phyloP scores from a whole-genome alignment of 1,140 invertebrate genomes.

The Thaumatotibia leucotreta region DNA sequence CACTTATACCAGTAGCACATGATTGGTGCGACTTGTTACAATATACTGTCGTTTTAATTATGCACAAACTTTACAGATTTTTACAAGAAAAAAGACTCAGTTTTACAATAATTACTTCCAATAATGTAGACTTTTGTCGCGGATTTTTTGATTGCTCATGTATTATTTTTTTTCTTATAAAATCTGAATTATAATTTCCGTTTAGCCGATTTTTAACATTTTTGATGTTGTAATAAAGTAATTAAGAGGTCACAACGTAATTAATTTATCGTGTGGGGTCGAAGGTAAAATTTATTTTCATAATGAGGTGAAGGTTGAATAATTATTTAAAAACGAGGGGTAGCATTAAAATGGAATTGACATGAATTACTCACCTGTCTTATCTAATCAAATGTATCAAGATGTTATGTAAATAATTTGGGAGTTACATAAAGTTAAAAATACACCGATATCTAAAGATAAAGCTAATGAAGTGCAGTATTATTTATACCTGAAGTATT shows the following conservation, averaged over 20 bases:
- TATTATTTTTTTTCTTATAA: not conserved
- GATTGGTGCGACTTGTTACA: no score
- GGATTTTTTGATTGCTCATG: not conserved
- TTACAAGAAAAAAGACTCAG: no score
- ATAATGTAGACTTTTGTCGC: not conserved
- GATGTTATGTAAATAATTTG: no score
- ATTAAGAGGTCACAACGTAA: not conserved
- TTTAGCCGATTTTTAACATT: not conserved
- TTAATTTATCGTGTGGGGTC: not conserved
- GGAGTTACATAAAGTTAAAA: no score
- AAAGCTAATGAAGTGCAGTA: no score
- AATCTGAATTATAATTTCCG: not conserved
- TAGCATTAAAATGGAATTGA: not conserved
- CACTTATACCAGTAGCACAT: no score
- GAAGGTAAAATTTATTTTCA: not conserved
- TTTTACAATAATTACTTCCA: not conserved
- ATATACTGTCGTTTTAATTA: no score
- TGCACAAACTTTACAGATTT: no score
- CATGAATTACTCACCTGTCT: not conserved
- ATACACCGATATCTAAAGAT: no score
- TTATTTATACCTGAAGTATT: no score
- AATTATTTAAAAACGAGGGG: not conserved
- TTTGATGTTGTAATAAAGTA: not conserved
- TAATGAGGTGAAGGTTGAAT: not conserved
- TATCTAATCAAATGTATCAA: no score